Conservation (phyloP, 2,888 invertebrate genomes). For the Lasioglossum vierecki region DNA sequence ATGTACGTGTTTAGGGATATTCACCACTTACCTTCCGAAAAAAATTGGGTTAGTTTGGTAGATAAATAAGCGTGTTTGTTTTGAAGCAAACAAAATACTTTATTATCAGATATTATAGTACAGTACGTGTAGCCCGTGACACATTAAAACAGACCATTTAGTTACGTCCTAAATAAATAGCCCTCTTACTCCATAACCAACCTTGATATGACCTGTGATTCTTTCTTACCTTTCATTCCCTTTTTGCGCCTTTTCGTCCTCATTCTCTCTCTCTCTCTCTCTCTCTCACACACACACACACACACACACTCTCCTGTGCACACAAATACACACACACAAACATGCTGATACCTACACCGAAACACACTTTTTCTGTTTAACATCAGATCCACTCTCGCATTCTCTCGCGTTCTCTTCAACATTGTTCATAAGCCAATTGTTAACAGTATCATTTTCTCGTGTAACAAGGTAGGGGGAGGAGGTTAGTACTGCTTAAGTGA, state of each 20-base stretch:
- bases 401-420: conserved; percentile 61
- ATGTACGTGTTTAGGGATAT: not conserved
- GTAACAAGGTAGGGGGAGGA: conserved; percentile 76
- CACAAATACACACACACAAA: not conserved
- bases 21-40: not conserved
- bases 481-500: conserved; percentile 58
- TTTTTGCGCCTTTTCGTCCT: conserved; percentile 19
- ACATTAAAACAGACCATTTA: conserved; percentile 84
- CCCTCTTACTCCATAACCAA: conserved; percentile 82
- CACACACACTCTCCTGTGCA: not conserved
- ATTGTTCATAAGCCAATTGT: conserved; percentile 76
- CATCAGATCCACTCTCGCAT: conserved; percentile 4
- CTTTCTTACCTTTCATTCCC: conserved; percentile 65
- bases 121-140: conserved; percentile 84
- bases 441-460: conserved; percentile 79
- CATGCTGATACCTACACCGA: not conserved
- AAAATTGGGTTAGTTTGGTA: not conserved
- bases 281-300: not conserved
- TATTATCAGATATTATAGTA: conserved; percentile 84
- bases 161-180: conserved; percentile 84
- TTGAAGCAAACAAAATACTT: conserved; percentile 84
- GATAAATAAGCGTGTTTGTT: not conserved
- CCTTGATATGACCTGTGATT: conserved; percentile 82
- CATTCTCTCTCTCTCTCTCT: conserved; percentile 31
- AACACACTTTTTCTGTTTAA: not conserved